Percentiles rank a stretch among this genome's conserved stretches.
Evolutionary conservation across 2,888 invertebrate genomes (phyloP).

Genomic region (Eilema caniola): DNA sequence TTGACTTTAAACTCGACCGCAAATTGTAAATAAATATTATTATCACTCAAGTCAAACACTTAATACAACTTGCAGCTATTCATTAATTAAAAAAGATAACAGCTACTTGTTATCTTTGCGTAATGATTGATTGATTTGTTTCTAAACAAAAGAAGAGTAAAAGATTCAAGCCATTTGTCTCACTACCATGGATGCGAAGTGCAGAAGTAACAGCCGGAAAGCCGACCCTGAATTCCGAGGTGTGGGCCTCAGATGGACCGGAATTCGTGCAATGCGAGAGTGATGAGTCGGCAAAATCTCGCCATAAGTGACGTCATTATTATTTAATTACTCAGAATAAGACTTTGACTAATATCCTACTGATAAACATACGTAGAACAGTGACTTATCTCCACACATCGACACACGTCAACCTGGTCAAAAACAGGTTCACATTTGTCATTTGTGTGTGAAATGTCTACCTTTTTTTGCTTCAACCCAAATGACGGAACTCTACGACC

Average conservation of each 20-base stretch:
- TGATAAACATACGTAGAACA: background rate
- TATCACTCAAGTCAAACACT: slow-evolving; percentile 9
- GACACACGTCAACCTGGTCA: background rate
- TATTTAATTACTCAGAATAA: background rate
- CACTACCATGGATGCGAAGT: too few relatives aligned
- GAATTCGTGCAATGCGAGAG: too few relatives aligned
- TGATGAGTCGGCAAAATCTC: too few relatives aligned
- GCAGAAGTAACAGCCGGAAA: too few relatives aligned
- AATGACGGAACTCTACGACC: background rate
- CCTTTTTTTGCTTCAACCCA: background rate
- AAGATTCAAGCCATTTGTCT: too few relatives aligned
- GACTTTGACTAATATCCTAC: background rate
- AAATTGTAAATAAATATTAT: background rate
- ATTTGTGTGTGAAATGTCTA: background rate
- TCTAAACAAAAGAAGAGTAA: too few relatives aligned
- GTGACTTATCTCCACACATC: background rate
- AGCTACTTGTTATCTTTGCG: background rate
- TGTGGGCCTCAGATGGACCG: too few relatives aligned
- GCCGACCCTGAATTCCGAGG: too few relatives aligned
- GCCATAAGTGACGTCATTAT: background rate
- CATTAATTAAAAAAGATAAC: background rate
- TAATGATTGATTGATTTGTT: background rate
- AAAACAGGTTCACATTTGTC: background rate
- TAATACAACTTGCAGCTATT: background rate
- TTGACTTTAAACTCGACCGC: slow-evolving; percentile 14